phyloP scores from a whole-genome alignment of 1,140 invertebrate genomes.

The Trissolcus basalis region DNA sequence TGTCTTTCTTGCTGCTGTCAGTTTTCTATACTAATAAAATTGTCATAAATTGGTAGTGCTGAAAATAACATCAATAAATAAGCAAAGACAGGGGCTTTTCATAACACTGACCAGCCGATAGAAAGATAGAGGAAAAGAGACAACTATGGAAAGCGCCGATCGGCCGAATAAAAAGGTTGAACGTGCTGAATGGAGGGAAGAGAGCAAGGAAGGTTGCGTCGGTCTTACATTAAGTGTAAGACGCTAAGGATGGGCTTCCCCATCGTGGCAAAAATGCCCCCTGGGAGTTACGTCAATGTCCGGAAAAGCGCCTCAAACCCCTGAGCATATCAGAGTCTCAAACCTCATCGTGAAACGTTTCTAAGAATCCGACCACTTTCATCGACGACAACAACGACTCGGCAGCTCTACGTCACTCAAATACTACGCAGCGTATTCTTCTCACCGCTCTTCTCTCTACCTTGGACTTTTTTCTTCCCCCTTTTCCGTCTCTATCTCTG shows the following conservation, averaged over 20 bases:
- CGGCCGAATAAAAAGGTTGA: conserved; percentile 26
- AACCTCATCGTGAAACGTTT: conserved; percentile 50
- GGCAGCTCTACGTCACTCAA: conserved; percentile 64
- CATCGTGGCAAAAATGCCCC: conserved; percentile 70
- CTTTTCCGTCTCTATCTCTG: conserved; percentile 56
- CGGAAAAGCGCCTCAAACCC: conserved; percentile 57
- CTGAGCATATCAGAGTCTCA: conserved; percentile 16
- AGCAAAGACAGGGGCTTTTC: conserved; percentile 17
- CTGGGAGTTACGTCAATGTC: conserved; percentile 72
- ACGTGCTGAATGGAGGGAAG: conserved; percentile 31
- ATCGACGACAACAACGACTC: conserved; percentile 56
- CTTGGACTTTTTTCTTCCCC: conserved; percentile 13
- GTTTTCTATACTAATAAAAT: conserved; percentile 26
- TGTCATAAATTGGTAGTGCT: conserved; percentile 8
- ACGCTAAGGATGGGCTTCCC: conserved; percentile 60
- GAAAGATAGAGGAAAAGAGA: conserved; percentile 40
- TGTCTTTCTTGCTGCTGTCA: conserved; percentile 8
- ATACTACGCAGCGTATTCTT: conserved; percentile 50
- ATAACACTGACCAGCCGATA: conserved; percentile 40
- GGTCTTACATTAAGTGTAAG: conserved; percentile 64
- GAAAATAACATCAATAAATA: conserved; percentile 24
- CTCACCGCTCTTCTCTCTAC: conserved; percentile 13
- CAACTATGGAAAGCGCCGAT: conserved; percentile 29
- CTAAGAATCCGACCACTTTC: conserved; percentile 61
- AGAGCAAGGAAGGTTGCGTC: conserved; percentile 17